Base-by-base conservation (phyloP, 2,797 vertebrate genomes). In the Phrynocephalus guinanensis region DNA sequence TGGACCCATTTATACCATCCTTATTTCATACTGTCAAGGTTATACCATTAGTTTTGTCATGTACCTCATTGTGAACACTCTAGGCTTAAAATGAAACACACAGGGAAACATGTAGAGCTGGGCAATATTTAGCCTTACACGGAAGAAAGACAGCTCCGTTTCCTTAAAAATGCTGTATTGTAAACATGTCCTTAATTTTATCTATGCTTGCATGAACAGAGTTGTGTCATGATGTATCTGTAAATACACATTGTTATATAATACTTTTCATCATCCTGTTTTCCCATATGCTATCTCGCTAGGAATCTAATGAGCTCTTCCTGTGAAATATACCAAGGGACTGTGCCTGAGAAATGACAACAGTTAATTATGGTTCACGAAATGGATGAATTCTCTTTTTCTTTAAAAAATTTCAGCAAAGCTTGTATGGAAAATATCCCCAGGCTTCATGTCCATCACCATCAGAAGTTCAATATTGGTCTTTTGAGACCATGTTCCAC, bases 261-360 rank as follows among this genome's bases (percentile, higher is more conserved):
- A 89, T 82, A 83, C 93, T 94, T 95, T 93, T 94, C 73, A 93
- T 93, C 93, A 94, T 93, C 88, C 94, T 92, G 92, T 67, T 48
- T 83, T 91, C 94, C 95, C 96, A 94, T 97, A 96, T 96, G 96
- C 92, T 95, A 92, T 95, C 96, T 91, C 95, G 94, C 92, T 95
- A 95, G 95, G 94, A 96, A 94, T 94, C 94, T 96, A 96, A 96
- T 96, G 96, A 96, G 93, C 91, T 95, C 90, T 94, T 89, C 91
- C 75, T 92, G 92, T 93, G 95, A 96, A 93, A 93, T 89, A 95
- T 95, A 94, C 95, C 94, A 94, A 93, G 91, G 91, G 91, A 95
- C 91, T 94, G 93, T 94, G 89, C 91, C 94, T 92, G 92, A 95
- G 92, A 94, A 94, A 93, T 93, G 95, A 95, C 94, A 94, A 90